These are phyloP conservation scores for Syrrhaptes paradoxus DNA, from an alignment of 2,113 vertebrate species.

Conservation along the genomic window DNA sequence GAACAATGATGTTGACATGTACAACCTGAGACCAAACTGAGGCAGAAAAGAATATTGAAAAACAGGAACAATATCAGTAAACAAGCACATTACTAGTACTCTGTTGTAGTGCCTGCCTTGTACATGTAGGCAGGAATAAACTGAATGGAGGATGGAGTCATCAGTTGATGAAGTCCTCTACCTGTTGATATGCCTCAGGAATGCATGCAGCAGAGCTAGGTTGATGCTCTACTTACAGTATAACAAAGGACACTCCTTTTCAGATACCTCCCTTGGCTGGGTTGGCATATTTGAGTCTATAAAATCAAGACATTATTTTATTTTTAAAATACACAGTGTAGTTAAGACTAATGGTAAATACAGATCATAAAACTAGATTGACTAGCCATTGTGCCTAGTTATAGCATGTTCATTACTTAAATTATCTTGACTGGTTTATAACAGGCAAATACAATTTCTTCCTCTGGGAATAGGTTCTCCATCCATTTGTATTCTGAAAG, in stretches of 20 bases:
- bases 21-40: not conserved
- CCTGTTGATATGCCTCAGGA: not conserved
- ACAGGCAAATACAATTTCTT: slow-evolving; percentile 46
- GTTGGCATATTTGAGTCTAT: not conserved
- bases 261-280: not conserved
- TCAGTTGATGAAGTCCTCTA: fast-evolving
- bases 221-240: not conserved
- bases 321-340: not conserved
- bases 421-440: slow-evolving; percentile 55
- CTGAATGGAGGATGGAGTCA: not conserved
- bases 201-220: not conserved
- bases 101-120: not conserved
- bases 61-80: not conserved
- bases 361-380: slow-evolving; percentile 31
- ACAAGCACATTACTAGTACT: not conserved
- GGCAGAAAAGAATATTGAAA: not conserved
- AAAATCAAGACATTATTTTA: not conserved
- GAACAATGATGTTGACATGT: not conserved
- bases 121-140: not conserved
- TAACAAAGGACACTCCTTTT: not conserved
- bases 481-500: slow-evolving; percentile 16
- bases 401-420: slow-evolving; percentile 49
- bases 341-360: slow-evolving; percentile 18
- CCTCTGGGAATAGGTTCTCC: slow-evolving; percentile 30
- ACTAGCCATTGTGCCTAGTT: slow-evolving; percentile 19